A percentile compares a stretch with the other conserved stretches of the same genome.
phyloP scores from a whole-genome alignment of 2,797 vertebrate species.

The Sciaenops ocellatus region DNA sequence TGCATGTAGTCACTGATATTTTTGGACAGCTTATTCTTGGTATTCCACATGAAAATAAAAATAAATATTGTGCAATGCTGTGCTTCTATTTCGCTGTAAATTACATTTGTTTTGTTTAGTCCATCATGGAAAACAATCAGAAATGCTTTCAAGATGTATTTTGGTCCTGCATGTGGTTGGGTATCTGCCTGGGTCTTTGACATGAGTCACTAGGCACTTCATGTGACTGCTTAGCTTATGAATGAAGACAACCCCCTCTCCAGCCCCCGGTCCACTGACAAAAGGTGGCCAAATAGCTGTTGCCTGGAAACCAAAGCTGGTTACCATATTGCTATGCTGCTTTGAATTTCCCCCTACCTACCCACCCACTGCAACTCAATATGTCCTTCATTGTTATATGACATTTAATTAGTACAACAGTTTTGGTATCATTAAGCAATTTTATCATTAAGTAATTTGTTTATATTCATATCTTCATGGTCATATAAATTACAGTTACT shows the following conservation, averaged over 20 bases:
- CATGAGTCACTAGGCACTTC: constrained; percentile 70
- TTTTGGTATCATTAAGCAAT: neutral
- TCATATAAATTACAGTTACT: neutral
- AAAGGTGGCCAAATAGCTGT: constrained; percentile 70
- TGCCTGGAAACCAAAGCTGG: constrained; percentile 73
- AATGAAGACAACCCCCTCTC: constrained; percentile 65
- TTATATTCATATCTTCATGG: neutral
- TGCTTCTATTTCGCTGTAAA: constrained; percentile 19
- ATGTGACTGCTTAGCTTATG: constrained; percentile 71
- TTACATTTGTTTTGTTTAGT: constrained; percentile 17
- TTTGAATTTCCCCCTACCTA: constrained; percentile 27
- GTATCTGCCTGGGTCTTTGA: constrained; percentile 34
- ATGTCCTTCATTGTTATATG: constrained; percentile 19
- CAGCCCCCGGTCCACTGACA: constrained; percentile 38
- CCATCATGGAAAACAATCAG: constrained; percentile 16
- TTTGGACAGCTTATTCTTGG: constrained; percentile 19
- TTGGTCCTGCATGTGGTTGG: constrained; percentile 18
- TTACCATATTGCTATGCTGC: constrained; percentile 64
- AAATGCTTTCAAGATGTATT: constrained; percentile 17
- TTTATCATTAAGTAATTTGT: neutral
- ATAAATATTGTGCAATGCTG: neutral
- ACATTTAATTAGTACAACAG: constrained; percentile 8
- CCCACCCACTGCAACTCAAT: neutral
- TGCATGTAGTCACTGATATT: constrained; percentile 50
- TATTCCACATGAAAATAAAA: constrained; percentile 35